Evolutionary conservation across 2,797 vertebrate species (phyloP).

Genomic region (Peromyscus attwateri): DNA sequence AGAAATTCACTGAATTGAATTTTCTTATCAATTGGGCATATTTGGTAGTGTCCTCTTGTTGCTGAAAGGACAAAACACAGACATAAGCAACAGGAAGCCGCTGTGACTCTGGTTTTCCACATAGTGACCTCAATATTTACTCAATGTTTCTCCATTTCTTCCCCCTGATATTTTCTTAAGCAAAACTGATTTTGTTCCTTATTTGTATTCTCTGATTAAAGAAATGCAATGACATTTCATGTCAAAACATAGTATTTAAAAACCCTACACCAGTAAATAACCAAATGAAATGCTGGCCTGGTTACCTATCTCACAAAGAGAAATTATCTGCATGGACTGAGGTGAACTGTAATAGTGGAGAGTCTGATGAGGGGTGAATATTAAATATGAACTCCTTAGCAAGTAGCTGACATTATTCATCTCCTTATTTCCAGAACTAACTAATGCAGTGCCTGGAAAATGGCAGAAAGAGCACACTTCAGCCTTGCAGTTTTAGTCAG

Average conservation of each 20-base stretch:
- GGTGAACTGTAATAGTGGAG: not conserved
- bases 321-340: not conserved
- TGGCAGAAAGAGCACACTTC: not conserved
- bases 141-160: not conserved
- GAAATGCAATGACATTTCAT: slow-evolving; percentile 3
- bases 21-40: not conserved
- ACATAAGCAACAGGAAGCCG: not conserved
- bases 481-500: not conserved
- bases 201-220: not conserved
- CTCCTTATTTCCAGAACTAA: not conserved
- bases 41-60: not conserved
- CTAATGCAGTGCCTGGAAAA: not conserved
- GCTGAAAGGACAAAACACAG: not conserved
- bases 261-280: slow-evolving; percentile 21
- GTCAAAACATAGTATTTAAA: slow-evolving; percentile 9
- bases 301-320: not conserved
- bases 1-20: slow-evolving; percentile 51
- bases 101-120: not conserved
- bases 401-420: not conserved
- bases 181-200: not conserved
- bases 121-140: not conserved
- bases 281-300: not conserved
- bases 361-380: not conserved
- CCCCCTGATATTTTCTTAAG: not conserved
- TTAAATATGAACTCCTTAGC: not conserved